Conservation (phyloP, 2,113 vertebrate species). For the Aviceda subcristata region DNA sequence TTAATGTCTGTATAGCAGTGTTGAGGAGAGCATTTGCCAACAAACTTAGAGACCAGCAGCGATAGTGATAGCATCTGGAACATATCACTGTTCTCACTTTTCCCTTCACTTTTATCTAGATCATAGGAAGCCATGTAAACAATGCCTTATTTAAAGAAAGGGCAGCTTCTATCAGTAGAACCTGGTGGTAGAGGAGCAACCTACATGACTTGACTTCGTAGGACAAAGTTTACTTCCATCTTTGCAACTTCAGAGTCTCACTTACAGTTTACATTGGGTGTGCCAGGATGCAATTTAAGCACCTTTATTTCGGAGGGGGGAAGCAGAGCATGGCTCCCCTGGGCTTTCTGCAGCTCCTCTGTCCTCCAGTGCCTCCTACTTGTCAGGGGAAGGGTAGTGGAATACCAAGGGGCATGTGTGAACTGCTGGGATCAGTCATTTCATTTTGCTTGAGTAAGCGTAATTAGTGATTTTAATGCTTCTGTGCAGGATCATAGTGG, state of each 20-base stretch:
- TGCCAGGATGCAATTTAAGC: not conserved
- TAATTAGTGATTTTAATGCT: not conserved
- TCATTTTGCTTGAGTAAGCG: not conserved
- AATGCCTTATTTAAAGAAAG: conserved; percentile 41
- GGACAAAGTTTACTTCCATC: not conserved
- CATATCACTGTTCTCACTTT: not conserved
- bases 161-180: not conserved
- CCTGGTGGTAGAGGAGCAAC: not conserved
- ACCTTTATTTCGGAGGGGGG: not conserved
- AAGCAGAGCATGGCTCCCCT: not conserved
- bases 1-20: not conserved
- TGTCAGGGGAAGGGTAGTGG: not conserved
- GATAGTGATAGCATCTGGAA: not conserved
- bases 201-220: not conserved
- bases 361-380: not conserved
- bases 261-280: not conserved
- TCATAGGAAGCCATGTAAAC: conserved; percentile 14
- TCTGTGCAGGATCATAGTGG: not conserved
- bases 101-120: not conserved
- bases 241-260: not conserved
- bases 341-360: not conserved
- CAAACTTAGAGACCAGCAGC: not conserved
- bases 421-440: not conserved
- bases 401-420: not conserved
- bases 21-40: not conserved